phyloP scores from a whole-genome alignment of 2,113 vertebrate genomes.

The Bostrychus sinensis region DNA sequence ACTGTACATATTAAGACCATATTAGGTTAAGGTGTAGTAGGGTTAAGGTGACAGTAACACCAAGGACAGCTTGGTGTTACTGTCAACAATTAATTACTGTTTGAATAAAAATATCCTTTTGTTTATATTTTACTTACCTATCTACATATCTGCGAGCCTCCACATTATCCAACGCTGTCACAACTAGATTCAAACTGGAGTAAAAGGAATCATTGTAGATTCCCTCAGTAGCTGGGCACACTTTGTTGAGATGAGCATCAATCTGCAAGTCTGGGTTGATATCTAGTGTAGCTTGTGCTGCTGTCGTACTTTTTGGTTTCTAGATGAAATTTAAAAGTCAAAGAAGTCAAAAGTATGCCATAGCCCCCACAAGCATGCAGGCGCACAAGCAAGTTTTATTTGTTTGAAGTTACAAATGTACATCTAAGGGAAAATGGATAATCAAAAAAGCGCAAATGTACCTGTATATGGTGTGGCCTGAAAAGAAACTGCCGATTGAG shows the following conservation, averaged over 20 bases:
- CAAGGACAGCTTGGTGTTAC: neutral
- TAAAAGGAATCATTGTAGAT: constrained; percentile 92
- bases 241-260: constrained; percentile 92
- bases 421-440: neutral
- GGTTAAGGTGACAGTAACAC: too few relatives aligned
- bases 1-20: too few relatives aligned
- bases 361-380: too few relatives aligned
- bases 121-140: constrained; percentile 79
- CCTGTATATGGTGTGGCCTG: constrained; percentile 96
- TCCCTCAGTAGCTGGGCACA: constrained; percentile 92
- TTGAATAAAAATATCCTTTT: neutral
- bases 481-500: constrained; percentile 98
- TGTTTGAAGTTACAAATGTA: neutral
- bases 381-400: neutral
- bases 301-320: constrained; percentile 97
- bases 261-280: constrained; percentile 93
- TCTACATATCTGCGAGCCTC: constrained; percentile 98
- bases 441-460: constrained; percentile 54
- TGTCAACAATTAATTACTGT: neutral
- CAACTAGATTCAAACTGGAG: constrained; percentile 85
- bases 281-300: constrained; percentile 86
- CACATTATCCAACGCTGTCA: constrained; percentile 96
- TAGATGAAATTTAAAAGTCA: constrained; percentile 44
- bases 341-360: neutral
- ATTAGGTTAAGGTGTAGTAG: too few relatives aligned